Evolutionary conservation across 2,113 vertebrate genomes (phyloP).

Genomic region (Aspiorhynchus laticeps): DNA sequence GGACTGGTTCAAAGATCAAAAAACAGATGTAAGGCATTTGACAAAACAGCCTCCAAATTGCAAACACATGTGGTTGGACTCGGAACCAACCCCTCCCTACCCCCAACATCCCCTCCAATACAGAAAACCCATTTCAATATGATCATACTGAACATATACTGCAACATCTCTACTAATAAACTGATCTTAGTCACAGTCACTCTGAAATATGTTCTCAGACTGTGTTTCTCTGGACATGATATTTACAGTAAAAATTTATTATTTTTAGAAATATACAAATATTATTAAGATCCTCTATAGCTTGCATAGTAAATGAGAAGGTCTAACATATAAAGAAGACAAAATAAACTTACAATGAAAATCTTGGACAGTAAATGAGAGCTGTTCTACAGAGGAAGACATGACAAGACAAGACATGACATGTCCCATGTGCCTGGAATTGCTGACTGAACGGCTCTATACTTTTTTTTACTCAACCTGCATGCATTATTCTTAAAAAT

Average conservation of each 20-base stretch:
- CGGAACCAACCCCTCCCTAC: constrained; percentile 59
- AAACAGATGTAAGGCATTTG: constrained; percentile 80
- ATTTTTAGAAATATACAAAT: neutral
- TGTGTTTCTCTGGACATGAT: neutral
- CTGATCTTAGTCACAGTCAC: neutral
- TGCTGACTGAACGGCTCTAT: neutral
- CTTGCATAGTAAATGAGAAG: neutral
- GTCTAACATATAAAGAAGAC: neutral
- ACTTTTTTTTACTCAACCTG: neutral
- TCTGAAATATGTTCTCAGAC: neutral
- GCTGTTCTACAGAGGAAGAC: neutral
- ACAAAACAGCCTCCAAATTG: constrained; percentile 75
- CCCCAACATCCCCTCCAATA: constrained; percentile 24
- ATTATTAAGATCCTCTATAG: neutral
- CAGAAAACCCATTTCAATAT: constrained; percentile 27
- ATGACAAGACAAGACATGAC: constrained; percentile 40
- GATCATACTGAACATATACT: neutral
- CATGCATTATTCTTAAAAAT: neutral
- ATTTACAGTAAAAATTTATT: neutral
- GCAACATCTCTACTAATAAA: neutral
- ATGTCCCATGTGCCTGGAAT: constrained; percentile 44
- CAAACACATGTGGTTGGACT: constrained; percentile 81
- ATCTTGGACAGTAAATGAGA: neutral
- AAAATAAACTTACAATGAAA: neutral
- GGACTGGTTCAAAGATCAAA: constrained; percentile 79